phyloP scores from a whole-genome alignment of 2,797 vertebrate species.

The Neosilurus hyrtlii region DNA sequence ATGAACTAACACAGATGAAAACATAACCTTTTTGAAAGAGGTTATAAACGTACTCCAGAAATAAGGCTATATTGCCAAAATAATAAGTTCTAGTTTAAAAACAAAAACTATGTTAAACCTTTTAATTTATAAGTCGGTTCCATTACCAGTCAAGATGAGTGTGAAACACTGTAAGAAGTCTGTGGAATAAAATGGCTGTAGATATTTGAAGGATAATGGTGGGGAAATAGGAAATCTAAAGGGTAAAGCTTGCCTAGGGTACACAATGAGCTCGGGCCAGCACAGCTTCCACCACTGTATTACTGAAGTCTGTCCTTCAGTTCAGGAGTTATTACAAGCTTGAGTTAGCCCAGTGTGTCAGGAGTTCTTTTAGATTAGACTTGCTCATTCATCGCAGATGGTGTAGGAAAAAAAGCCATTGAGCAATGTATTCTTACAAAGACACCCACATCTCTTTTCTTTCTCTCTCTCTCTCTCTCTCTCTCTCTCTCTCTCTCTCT shows the following conservation, averaged over 20 bases:
- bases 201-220: slow-evolving; percentile 4
- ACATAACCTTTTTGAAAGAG: no score
- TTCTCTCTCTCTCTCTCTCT: neutral
- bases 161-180: no score
- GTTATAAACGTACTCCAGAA: no score
- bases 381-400: slow-evolving; percentile 30
- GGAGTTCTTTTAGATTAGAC: slow-evolving; percentile 29
- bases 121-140: neutral
- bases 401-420: slow-evolving; percentile 21
- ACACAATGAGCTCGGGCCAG: slow-evolving; percentile 18
- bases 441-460: slow-evolving; percentile 19
- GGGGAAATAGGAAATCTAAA: neutral
- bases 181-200: neutral
- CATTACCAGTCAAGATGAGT: neutral
- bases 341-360: slow-evolving; percentile 30
- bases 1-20: no score
- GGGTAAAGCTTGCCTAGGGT: neutral
- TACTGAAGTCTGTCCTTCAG: slow-evolving; percentile 28
- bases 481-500: neutral
- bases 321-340: slow-evolving; percentile 37
- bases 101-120: neutral
- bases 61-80: neutral
- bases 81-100: neutral
- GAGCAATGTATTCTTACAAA: slow-evolving; percentile 1
- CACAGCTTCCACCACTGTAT: slow-evolving; percentile 27